phyloP scores from a whole-genome alignment of 1,140 invertebrate species.

The Plutomurus gul region DNA sequence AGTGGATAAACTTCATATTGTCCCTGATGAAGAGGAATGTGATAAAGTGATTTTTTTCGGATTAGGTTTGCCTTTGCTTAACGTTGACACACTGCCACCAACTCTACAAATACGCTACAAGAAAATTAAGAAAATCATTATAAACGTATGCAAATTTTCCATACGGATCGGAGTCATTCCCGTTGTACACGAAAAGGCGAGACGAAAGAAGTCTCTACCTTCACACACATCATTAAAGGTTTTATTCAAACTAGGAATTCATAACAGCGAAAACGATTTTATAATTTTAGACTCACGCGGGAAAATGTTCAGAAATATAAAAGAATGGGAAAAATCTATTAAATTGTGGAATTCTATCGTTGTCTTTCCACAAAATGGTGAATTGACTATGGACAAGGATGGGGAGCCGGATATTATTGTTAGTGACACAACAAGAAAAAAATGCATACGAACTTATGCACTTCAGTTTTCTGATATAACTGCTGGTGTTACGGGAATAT shows the following conservation, averaged over 20 bases:
- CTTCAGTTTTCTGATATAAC: neutral
- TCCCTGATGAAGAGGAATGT: neutral
- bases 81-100: neutral
- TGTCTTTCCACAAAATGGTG: neutral
- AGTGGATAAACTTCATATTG: neutral
- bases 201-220: neutral
- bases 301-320: neutral
- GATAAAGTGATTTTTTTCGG: conserved; percentile 1
- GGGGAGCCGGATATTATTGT: neutral
- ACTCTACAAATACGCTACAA: neutral
- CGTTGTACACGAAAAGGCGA: neutral
- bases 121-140: neutral
- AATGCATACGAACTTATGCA: neutral
- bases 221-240: neutral
- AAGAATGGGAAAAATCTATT: neutral
- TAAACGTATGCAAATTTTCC: conserved; percentile 5
- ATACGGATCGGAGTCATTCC: neutral
- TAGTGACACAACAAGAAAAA: neutral
- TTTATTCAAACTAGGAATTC: neutral
- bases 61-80: neutral
- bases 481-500: neutral
- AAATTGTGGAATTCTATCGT: neutral
- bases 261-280: neutral
- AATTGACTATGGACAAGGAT: neutral
- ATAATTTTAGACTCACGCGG: neutral